Evolutionary conservation across 2,888 invertebrate species (phyloP).

Genomic region (Drosophila quinaria): DNA sequence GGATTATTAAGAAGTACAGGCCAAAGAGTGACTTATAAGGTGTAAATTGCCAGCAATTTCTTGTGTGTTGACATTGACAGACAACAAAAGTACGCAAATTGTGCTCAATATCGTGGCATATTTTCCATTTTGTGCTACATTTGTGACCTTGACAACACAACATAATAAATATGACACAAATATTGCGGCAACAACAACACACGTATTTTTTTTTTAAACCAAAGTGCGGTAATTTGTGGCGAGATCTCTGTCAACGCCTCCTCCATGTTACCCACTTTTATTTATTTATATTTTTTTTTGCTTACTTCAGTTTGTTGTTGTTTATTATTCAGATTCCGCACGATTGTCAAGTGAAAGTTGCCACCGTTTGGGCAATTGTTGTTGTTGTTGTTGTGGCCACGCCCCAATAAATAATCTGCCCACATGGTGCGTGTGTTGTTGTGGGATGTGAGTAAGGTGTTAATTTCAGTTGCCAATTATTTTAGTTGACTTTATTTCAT

Average conservation of each 20-base stretch:
- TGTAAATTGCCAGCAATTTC: constrained; percentile 7
- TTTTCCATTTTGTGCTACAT: constrained; percentile 5
- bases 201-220: constrained; percentile 15
- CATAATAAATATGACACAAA: constrained; percentile 63
- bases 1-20: constrained; percentile 2
- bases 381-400: constrained; percentile 49
- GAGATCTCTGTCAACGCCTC: constrained; percentile 61
- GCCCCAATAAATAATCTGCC: constrained; percentile 54
- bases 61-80: constrained; percentile 7
- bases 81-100: constrained; percentile 25
- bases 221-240: constrained; percentile 41
- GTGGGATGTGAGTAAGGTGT: constrained; percentile 80
- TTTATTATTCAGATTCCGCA: constrained; percentile 70
- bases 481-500: constrained; percentile 21
- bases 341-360: constrained; percentile 74
- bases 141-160: constrained; percentile 57
- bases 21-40: background rate
- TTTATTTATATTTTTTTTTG: background rate
- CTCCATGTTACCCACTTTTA: constrained; percentile 47
- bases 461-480: constrained; percentile 72
- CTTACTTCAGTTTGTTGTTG: constrained; percentile 30
- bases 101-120: constrained; percentile 15
- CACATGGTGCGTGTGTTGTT: constrained; percentile 38
- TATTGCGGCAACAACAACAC: constrained; percentile 46
- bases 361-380: constrained; percentile 61